These are phyloP conservation scores for Eptatretus atami DNA, from an alignment of 2,797 vertebrate species.

Conservation along the genomic window DNA sequence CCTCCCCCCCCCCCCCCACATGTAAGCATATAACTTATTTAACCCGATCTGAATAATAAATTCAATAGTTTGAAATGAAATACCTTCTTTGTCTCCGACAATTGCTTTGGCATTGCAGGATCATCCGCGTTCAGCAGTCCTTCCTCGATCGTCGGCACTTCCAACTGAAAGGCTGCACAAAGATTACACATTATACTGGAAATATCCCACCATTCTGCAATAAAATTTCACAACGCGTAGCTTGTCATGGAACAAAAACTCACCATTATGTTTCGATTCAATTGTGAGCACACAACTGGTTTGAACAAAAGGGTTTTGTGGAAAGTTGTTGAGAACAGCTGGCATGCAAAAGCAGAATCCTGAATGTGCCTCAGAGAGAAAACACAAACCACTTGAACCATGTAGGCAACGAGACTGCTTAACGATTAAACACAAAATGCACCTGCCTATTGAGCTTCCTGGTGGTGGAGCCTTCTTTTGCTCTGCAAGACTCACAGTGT, in stretches of 20 bases:
- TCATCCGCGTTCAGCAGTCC: slow-evolving; percentile 4
- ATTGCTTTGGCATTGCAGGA: slow-evolving; percentile 25
- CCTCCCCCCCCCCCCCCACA: no score
- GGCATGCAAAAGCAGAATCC: slow-evolving; percentile 94
- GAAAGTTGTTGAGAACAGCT: slow-evolving; percentile 58
- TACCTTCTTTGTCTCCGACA: slow-evolving; percentile 69
- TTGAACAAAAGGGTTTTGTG: slow-evolving; percentile 43
- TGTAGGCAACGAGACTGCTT: no score
- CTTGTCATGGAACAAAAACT: not conserved
- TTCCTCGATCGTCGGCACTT: slow-evolving; percentile 1
- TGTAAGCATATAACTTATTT: no score
- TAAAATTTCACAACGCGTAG: not conserved
- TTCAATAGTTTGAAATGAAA: not conserved
- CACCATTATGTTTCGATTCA: slow-evolving; percentile 5
- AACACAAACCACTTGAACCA: no score
- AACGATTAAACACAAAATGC: no score
- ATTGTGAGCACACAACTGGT: not conserved
- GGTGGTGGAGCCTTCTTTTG: no score
- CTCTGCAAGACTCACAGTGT: no score
- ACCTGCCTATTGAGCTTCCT: no score
- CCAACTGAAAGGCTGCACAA: slow-evolving; percentile 1
- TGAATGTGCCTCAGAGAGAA: slow-evolving; percentile 41
- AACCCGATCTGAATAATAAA: no score
- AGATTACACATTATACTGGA: not conserved
- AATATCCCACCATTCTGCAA: not conserved